Percentiles rank a stretch among this genome's conserved stretches.
These are phyloP conservation scores for Thamnaconus septentrionalis DNA, from an alignment of 2,113 vertebrate species.

Conservation along the genomic window DNA sequence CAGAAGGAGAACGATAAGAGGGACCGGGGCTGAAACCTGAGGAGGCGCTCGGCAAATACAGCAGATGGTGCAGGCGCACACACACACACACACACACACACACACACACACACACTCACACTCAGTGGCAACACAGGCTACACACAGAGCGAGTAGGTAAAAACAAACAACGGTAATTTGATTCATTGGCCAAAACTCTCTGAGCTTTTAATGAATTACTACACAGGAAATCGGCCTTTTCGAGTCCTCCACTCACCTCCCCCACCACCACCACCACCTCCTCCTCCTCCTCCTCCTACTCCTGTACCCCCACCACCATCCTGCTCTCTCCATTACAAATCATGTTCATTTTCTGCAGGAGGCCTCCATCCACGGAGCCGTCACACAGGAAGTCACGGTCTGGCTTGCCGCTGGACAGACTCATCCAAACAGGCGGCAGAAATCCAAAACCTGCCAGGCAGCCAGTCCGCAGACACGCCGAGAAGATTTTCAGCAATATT, in stretches of 20 bases:
- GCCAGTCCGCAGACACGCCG: too few relatives aligned
- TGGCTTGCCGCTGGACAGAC: conserved; percentile 19
- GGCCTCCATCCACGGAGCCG: conserved; percentile 28
- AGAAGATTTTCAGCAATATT: too few relatives aligned
- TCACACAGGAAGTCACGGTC: conserved; percentile 64
- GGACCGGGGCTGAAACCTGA: too few relatives aligned
- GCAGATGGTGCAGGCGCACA: not conserved
- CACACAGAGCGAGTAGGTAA: not conserved
- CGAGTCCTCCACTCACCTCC: not conserved
- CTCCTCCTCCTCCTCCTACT: not conserved
- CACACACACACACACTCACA: not conserved
- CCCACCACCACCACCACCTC: not conserved
- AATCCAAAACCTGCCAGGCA: too few relatives aligned
- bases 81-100: not conserved
- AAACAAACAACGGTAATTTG: conserved; percentile 4
- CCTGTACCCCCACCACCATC: conserved; percentile 11
- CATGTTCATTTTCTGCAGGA: conserved; percentile 59
- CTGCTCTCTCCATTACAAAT: conserved; percentile 24
- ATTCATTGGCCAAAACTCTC: too few relatives aligned
- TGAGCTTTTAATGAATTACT: conserved; percentile 11
- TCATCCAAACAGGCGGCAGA: not conserved
- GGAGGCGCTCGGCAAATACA: too few relatives aligned
- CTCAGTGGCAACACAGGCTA: not conserved
- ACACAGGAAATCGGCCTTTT: conserved; percentile 5
- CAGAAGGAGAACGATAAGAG: too few relatives aligned